Evolutionary conservation across 2,888 invertebrate species (phyloP), one percentile per base, ranked within the genome.

Genomic region (Bedellia somnulentella): DNA sequence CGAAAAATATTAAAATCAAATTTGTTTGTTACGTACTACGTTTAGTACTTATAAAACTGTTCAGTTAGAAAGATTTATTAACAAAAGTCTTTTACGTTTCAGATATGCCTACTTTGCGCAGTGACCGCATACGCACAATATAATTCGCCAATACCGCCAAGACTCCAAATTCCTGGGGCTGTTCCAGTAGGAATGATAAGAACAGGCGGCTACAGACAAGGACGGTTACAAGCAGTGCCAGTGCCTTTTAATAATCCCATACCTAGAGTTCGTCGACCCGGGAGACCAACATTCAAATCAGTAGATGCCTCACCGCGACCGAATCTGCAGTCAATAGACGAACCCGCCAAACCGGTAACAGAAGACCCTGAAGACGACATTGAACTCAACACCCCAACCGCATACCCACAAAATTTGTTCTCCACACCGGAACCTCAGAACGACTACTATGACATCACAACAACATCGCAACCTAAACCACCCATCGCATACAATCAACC

Each of bases 101-200:
- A 78, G 77, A 61, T 78, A 62, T 70, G 62, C 57, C 57, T 62
- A 56, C 61, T 73, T 57, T 75, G 68, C 49, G 59, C 58, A 40
- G 76, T 76, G 42, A 78, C 80, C 57, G 71, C 51, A 35, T 68
- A 70, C 46, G 76, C 77, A 34, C 77, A 77, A 55, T 73, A 60
- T 32, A 70, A 73, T 42, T 57, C 61, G 27, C 82, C 85, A 40
- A 47, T 73, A 32, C 86, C 86, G n/a, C 84, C 79, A 8, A 66
- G 86, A 44, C 57, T 85, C 11, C 75, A 70, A 44, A 83, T 87
- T 39, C 83, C 86, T 1, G 86, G 86, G 24, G 86, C 86, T 1
- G 47, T 81, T 13, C 57, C 68, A 5, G 28, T 80, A 25, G 71
- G 73, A 12, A 54, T 9, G 15, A 18, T 18, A 5, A 47, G 64